These are phyloP conservation scores for Amaurobius ferox DNA, from an alignment of 2,888 invertebrate genomes.

Conservation along the genomic window DNA sequence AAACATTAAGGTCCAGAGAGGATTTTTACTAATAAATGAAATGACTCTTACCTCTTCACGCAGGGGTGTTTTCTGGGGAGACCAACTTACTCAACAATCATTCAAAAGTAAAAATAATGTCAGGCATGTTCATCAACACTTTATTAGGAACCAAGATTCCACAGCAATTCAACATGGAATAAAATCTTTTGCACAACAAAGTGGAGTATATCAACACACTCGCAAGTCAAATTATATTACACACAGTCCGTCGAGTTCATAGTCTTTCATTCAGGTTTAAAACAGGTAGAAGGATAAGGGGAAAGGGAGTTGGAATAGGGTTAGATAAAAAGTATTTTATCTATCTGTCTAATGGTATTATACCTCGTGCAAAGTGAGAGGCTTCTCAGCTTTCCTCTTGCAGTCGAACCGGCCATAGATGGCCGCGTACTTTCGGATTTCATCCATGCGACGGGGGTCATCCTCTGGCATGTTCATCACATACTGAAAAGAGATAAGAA, in stretches of 20 bases:
- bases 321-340: not conserved
- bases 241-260: not conserved
- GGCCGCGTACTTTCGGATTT: constrained; percentile 95
- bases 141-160: constrained; percentile 2
- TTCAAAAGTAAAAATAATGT: not conserved
- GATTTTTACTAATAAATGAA: not conserved
- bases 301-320: not conserved
- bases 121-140: not conserved
- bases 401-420: constrained; percentile 99
- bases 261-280: not conserved
- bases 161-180: not conserved
- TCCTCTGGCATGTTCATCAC: constrained; percentile 93
- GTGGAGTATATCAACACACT: not conserved
- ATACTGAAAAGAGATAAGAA: constrained; percentile 79
- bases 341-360: constrained; percentile 22
- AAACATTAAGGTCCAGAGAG: too few relatives aligned
- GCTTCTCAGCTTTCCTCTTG: constrained; percentile 96
- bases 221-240: not conserved
- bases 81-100: not conserved
- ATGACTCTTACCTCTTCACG: not conserved
- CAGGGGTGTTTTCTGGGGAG: too few relatives aligned
- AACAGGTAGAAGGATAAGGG: not conserved
- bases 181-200: not conserved
- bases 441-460: constrained; percentile 93
- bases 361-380: constrained; percentile 96